Conservation (phyloP, 2,888 invertebrate genomes). For the Gryllus longicercus region DNA sequence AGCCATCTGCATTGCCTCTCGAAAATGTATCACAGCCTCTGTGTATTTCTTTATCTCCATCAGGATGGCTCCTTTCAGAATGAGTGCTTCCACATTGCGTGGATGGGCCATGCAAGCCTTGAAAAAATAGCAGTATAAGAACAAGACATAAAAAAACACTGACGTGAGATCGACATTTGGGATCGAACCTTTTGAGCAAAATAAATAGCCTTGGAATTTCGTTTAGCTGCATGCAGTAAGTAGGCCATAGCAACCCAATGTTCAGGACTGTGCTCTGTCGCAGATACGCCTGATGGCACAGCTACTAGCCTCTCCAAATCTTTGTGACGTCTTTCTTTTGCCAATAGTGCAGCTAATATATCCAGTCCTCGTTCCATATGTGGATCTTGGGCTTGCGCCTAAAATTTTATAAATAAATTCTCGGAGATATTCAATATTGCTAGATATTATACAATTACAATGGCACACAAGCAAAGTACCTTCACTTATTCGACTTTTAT, state of each 20-base stretch:
- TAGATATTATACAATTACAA: no score
- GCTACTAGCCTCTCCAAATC: conserved; percentile 61
- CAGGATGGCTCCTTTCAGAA: conserved; percentile 68
- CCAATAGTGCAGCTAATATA: conserved; percentile 60
- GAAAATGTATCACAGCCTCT: conserved; percentile 63
- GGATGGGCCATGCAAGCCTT: conserved; percentile 61
- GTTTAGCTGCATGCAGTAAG: conserved; percentile 60
- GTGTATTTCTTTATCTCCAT: conserved; percentile 63
- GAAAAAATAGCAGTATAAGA: conserved; percentile 23
- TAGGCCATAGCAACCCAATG: conserved; percentile 77
- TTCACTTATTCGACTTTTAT: no score
- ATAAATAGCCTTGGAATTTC: conserved; percentile 65
- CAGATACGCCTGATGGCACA: conserved; percentile 47
- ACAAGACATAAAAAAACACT: not conserved
- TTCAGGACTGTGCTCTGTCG: conserved; percentile 59
- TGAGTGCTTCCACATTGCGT: conserved; percentile 66
- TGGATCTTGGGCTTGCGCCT: conserved; percentile 55
- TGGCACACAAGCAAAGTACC: no score
- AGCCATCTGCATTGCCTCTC: conserved; percentile 60
- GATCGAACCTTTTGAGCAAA: conserved; percentile 63
- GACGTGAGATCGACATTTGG: no score
- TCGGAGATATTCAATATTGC: conserved; percentile 27
- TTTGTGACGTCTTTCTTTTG: conserved; percentile 55
- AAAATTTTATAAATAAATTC: conserved; percentile 35
- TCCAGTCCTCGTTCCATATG: conserved; percentile 60